These are phyloP conservation scores for Leptobrachium leishanense DNA, from an alignment of 2,113 vertebrate genomes.

Conservation along the genomic window DNA sequence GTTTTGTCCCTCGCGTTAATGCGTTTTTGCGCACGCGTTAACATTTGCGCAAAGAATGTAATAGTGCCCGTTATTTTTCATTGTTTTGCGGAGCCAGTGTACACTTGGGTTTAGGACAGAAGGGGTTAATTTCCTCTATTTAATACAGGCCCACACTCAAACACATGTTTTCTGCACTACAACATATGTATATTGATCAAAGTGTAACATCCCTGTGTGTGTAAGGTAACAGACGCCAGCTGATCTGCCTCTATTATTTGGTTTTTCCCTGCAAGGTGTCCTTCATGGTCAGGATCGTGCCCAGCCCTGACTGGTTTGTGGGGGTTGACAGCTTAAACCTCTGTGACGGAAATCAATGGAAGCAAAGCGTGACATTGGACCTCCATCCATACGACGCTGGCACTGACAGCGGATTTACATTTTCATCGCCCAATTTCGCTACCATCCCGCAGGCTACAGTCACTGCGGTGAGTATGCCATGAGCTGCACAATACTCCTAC, in stretches of 20 bases:
- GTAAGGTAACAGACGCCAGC: neutral
- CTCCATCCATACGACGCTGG: slow-evolving; percentile 90
- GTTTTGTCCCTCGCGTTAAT: no score
- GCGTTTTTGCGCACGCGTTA: no score
- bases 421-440: slow-evolving; percentile 96
- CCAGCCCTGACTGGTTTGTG: slow-evolving; percentile 97
- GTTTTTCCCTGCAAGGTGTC: slow-evolving; percentile 73
- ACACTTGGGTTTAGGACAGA: no score
- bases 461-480: slow-evolving; percentile 70
- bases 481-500: no score
- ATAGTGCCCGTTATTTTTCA: no score
- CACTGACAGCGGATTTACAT: slow-evolving; percentile 96
- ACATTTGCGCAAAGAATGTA: no score
- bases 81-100: no score
- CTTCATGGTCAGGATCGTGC: slow-evolving; percentile 86
- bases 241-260: neutral
- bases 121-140: no score
- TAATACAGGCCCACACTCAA: no score
- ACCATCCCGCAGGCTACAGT: slow-evolving; percentile 93
- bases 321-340: slow-evolving; percentile 85
- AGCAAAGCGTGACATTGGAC: slow-evolving; percentile 76
- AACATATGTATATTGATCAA: no score
- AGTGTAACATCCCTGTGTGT: no score
- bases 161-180: no score
- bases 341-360: slow-evolving; percentile 83